A percentile compares a stretch with the other conserved stretches of the same genome.
Evolutionary conservation across 2,888 invertebrate genomes (phyloP).

Genomic region (Drosophila rubida): DNA sequence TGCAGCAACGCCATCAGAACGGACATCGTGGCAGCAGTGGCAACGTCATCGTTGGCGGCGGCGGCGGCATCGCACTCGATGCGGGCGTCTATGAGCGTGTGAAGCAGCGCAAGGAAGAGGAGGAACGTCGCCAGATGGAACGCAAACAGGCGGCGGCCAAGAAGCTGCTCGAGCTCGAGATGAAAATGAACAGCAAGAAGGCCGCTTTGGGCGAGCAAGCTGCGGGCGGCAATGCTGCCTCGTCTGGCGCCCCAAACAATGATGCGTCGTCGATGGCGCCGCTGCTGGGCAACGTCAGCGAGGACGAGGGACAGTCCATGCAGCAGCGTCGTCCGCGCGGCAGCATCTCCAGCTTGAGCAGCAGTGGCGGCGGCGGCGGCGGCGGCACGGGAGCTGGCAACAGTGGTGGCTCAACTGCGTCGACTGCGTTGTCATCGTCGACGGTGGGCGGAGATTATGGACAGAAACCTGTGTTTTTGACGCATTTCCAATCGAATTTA

Average conservation of each 20-base stretch:
- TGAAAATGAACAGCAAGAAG: constrained; percentile 88
- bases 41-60: constrained; percentile 41
- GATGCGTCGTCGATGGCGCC: constrained; percentile 20
- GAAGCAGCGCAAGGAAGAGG: constrained; percentile 94
- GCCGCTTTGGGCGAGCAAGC: constrained; percentile 76
- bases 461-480: constrained; percentile 86
- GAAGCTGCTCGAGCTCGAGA: constrained; percentile 89
- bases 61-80: constrained; percentile 85
- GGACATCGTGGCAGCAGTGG: constrained; percentile 85
- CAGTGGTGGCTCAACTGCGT: constrained; percentile 14
- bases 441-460: constrained; percentile 62
- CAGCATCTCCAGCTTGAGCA: constrained; percentile 65
- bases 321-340: constrained; percentile 61
- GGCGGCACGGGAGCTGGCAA: constrained; percentile 20
- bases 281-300: constrained; percentile 54
- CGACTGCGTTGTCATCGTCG: constrained; percentile 43
- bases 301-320: constrained; percentile 53
- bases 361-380: constrained; percentile 43
- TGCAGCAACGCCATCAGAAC: constrained; percentile 81
- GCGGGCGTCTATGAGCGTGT: constrained; percentile 93
- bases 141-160: constrained; percentile 87
- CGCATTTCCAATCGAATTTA: constrained; percentile 92
- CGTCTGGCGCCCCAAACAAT: constrained; percentile 13
- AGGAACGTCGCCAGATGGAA: constrained; percentile 91
- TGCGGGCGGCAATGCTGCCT: constrained; percentile 4